phyloP scores from a whole-genome alignment of 2,888 invertebrate species.

The Dynastes grantii region DNA sequence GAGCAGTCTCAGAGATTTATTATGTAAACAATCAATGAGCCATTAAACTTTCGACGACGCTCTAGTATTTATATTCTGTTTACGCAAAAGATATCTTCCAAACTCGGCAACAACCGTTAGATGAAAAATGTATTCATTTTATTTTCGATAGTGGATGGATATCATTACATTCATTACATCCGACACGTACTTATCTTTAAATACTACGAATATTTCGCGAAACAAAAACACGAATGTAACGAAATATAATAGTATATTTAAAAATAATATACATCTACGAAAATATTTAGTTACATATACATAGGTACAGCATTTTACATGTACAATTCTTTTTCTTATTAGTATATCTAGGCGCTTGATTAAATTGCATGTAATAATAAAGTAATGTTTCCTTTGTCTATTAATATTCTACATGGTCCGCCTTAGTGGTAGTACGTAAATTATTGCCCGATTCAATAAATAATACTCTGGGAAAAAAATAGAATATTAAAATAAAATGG shows the following conservation, averaged over 20 bases:
- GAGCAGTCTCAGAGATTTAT: no score
- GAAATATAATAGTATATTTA: conserved; percentile 47
- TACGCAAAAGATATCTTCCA: no score
- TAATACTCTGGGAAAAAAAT: neutral
- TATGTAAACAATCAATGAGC: no score
- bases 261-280: conserved; percentile 43
- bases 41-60: no score
- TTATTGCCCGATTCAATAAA: neutral
- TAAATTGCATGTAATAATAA: neutral
- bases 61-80: no score
- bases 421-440: neutral
- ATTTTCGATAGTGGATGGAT: no score
- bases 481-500: no score
- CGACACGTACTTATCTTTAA: no score
- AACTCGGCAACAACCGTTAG: no score
- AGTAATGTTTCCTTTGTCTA: conserved; percentile 1
- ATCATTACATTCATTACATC: no score
- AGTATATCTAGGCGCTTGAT: conserved; percentile 4
- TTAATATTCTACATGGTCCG: neutral
- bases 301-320: conserved; percentile 9
- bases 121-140: no score
- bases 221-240: conserved; percentile 25
- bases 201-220: neutral
- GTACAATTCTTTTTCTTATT: neutral
- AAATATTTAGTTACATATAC: conserved; percentile 35